A percentile compares a stretch with the other conserved stretches of the same genome.
phyloP scores from a whole-genome alignment of 2,113 vertebrate species.

The Gnathonemus echidnorhynchus region DNA sequence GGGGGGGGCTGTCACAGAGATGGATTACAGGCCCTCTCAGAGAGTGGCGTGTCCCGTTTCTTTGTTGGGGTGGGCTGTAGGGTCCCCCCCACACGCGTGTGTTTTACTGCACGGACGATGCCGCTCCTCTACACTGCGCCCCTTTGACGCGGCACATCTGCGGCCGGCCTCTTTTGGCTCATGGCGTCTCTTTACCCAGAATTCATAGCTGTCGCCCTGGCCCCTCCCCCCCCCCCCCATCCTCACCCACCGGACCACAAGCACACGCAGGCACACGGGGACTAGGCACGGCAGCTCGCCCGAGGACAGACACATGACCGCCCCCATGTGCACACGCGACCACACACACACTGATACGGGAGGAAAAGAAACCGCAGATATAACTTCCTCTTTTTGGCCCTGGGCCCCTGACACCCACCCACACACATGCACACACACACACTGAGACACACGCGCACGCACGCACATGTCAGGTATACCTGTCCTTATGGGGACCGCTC shows the following conservation, averaged over 20 bases:
- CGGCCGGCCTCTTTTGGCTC: not conserved
- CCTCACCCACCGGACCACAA: not conserved
- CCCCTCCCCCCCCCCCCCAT: not conserved
- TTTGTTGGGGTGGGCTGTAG: not conserved
- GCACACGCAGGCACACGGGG: not conserved
- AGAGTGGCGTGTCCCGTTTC: not conserved
- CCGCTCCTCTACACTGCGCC: not conserved
- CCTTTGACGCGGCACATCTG: not conserved
- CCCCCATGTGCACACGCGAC: not conserved
- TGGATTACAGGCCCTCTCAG: constrained; percentile 1
- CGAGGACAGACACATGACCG: not conserved
- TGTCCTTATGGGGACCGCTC: too few species aligned
- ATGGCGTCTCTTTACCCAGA: constrained; percentile 18
- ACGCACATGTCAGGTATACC: not conserved
- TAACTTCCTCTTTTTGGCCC: not conserved
- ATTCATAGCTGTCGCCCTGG: not conserved
- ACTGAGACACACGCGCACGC: not conserved
- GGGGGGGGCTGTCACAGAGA: constrained; percentile 1
- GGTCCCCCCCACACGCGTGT: not conserved
- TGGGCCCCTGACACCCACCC: not conserved
- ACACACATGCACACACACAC: not conserved
- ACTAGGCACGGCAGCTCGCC: not conserved
- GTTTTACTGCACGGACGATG: not conserved
- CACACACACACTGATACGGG: not conserved
- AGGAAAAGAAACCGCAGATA: not conserved